Evolutionary conservation across 2,888 invertebrate genomes (phyloP).

Genomic region (Drosophila trichaetosa): DNA sequence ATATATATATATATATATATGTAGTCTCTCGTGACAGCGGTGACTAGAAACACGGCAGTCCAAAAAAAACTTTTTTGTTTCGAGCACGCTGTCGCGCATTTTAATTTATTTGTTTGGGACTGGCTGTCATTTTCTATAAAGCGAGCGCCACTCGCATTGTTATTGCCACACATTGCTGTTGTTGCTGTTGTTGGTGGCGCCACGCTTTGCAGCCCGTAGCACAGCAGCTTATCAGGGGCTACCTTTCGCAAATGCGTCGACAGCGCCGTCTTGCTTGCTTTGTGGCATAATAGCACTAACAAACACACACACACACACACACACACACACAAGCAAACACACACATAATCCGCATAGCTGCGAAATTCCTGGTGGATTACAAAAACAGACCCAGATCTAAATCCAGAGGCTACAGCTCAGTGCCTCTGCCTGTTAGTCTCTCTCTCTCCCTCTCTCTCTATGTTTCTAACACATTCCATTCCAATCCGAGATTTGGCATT

Average conservation of each 20-base stretch:
- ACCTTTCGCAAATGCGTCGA: slow-evolving; percentile 73
- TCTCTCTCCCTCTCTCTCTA: neutral
- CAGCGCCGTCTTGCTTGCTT: slow-evolving; percentile 67
- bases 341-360: slow-evolving; percentile 70
- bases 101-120: slow-evolving; percentile 82
- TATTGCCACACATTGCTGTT: slow-evolving; percentile 51
- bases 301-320: slow-evolving; percentile 8
- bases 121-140: slow-evolving; percentile 75
- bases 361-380: slow-evolving; percentile 79
- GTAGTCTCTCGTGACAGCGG: slow-evolving; percentile 25
- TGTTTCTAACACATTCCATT: slow-evolving; percentile 39
- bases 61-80: slow-evolving; percentile 54
- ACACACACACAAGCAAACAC: slow-evolving; percentile 15
- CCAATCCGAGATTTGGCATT: slow-evolving; percentile 73
- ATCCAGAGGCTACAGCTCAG: slow-evolving; percentile 46
- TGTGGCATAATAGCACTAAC: slow-evolving; percentile 68
- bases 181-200: slow-evolving; percentile 26
- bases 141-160: slow-evolving; percentile 51
- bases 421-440: slow-evolving; percentile 2
- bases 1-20: neutral
- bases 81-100: slow-evolving; percentile 80
- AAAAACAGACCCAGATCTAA: slow-evolving; percentile 56
- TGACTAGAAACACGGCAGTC: slow-evolving; percentile 12
- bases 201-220: slow-evolving; percentile 46
- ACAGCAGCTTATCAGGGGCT: slow-evolving; percentile 70